Base-by-base conservation (phyloP, 2,888 invertebrate genomes). In the Caenorhabditis japonica region DNA sequence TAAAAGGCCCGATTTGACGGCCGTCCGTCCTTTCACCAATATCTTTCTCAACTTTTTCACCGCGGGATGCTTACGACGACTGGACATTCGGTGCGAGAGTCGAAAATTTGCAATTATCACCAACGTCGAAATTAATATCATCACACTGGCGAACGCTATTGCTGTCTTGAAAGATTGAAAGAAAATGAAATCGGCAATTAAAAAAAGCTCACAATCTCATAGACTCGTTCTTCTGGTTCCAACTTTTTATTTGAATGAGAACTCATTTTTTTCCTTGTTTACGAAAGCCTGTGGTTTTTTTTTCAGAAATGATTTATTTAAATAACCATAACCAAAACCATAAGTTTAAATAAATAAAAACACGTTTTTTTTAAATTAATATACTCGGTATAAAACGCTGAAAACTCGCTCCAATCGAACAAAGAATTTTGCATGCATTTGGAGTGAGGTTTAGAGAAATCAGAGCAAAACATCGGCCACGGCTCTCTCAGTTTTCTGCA, bases 1-100 rank as follows among this genome's bases (percentile, higher is more conserved):
- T 43, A 66, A 27, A 38, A 43, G 46, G 13, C 66, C 66, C 21
- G 23, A 56, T 17, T 66, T 66, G 41, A 66, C 66, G 3, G 66
- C 66, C 27, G 25, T 1, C 43, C 56, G 39, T 4, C 34, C 49
- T 30, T 56, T 56, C 23, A 33, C 15, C 30, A 47, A 19, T 13
- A 33, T 55, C 30, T 47, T 53, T n/a, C 62, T 46, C 5, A 64
- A 25, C 15, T 64, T 64, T 38, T 36, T 27, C 1, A 55, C 23
- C 21, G 34, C 47, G 25, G 56, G 34, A 43, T 66, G 66, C 25
- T 56, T 49, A 10, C 44, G 39, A 33, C 51, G 49, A 1, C 41
- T 15, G 13, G 36, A 7, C 27, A 66, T 25, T 13, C 56, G 56
- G 7, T 55, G 66, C 1, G 49, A 36, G 8, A 66, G 43, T 25